Percentiles rank a stretch among this genome's conserved stretches.
Evolutionary conservation across 2,797 vertebrate species (phyloP).

Genomic region (Sebastes steindachneri): DNA sequence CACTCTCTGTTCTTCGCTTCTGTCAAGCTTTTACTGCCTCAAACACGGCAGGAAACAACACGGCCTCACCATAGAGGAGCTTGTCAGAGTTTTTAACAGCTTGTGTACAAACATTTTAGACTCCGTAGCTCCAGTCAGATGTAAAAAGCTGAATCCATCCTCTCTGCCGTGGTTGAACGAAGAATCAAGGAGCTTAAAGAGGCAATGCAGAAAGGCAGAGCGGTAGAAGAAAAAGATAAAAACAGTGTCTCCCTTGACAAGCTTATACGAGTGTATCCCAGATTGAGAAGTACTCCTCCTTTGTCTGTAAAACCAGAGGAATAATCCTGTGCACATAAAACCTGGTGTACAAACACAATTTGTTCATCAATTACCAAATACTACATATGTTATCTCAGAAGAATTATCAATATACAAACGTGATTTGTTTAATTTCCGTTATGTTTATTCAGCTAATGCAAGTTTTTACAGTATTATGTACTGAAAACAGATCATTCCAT

Average conservation of each 20-base stretch:
- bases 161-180: no score
- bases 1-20: not conserved
- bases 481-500: conserved; percentile 69
- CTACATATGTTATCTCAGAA: not conserved
- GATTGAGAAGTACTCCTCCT: not conserved
- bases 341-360: not conserved
- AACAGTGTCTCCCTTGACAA: not conserved
- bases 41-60: not conserved
- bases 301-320: not conserved
- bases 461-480: conserved; percentile 62
- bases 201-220: not conserved
- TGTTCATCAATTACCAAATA: not conserved
- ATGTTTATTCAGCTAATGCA: conserved; percentile 69
- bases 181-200: not conserved
- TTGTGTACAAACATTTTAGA: not conserved
- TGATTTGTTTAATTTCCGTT: conserved; percentile 14
- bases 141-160: no score
- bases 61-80: not conserved
- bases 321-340: not conserved
- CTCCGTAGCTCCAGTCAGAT: no score
- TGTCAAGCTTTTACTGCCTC: not conserved
- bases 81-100: not conserved
- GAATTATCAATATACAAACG: not conserved
- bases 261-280: not conserved
- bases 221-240: not conserved